phyloP scores from a whole-genome alignment of 2,797 vertebrate genomes.

The Epinephelus awoara region DNA sequence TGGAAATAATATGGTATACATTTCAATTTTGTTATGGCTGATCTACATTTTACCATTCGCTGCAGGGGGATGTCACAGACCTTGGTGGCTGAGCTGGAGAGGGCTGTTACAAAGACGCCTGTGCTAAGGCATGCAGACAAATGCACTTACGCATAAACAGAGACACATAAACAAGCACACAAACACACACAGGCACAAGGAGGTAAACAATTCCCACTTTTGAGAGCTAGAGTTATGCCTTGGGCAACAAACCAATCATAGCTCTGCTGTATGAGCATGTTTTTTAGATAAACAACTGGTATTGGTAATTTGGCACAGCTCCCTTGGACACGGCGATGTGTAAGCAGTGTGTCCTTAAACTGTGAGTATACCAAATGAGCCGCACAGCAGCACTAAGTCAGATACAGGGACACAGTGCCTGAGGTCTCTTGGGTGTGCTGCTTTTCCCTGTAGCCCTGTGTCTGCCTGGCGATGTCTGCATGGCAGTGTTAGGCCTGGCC shows the following conservation, averaged over 20 bases:
- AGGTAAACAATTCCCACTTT: conserved; percentile 81
- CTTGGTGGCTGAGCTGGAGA: conserved; percentile 59
- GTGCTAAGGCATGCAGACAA: conserved; percentile 57
- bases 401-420: conserved; percentile 54
- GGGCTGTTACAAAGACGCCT: conserved; percentile 54
- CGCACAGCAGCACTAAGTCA: conserved; percentile 58
- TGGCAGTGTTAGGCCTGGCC: conserved; percentile 68
- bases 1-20: conserved; percentile 80
- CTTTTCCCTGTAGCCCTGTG: conserved; percentile 68
- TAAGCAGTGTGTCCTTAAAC: conserved; percentile 72
- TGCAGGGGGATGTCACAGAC: conserved; percentile 72
- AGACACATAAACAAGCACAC: conserved; percentile 60
- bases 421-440: conserved; percentile 73
- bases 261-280: conserved; percentile 74
- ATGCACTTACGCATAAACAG: conserved; percentile 64
- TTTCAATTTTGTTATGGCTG: conserved; percentile 79
- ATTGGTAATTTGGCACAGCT: conserved; percentile 78
- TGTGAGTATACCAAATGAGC: conserved; percentile 74
- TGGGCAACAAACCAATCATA: conserved; percentile 82
- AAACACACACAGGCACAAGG: conserved; percentile 65
- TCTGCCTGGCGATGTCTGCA: conserved; percentile 71
- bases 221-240: conserved; percentile 70
- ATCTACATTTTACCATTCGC: conserved; percentile 77
- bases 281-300: conserved; percentile 80
- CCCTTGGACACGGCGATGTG: conserved; percentile 65